Percentiles rank a stretch among this genome's conserved stretches.
Conservation (phyloP, 2,888 invertebrate species). For the Myopa testacea region DNA sequence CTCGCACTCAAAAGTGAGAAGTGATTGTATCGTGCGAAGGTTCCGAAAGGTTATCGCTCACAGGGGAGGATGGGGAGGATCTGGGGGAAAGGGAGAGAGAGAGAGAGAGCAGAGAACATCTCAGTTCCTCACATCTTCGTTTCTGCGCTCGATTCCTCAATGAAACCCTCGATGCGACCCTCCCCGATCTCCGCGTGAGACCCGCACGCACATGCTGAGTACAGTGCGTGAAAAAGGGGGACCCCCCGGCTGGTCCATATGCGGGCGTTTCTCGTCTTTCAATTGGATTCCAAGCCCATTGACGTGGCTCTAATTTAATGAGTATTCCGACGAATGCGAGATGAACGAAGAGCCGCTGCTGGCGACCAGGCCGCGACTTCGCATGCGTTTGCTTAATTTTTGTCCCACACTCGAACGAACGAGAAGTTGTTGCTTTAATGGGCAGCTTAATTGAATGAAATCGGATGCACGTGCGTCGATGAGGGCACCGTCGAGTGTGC, state of each 20-base stretch:
- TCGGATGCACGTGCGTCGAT: slow-evolving; percentile 59
- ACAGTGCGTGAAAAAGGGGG: not conserved
- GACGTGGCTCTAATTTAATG: not conserved
- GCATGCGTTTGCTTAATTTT: not conserved
- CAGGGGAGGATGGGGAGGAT: no score
- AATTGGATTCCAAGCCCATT: not conserved
- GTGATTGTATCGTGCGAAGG: not conserved
- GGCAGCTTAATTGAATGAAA: slow-evolving; percentile 56
- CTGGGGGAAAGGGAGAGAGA: no score
- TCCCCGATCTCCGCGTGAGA: not conserved
- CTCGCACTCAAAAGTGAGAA: not conserved
- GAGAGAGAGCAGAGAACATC: no score
- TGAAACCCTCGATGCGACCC: not conserved
- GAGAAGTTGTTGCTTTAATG: not conserved
- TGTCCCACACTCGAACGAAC: no score
- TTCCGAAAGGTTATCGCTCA: not conserved
- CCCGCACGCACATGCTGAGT: not conserved
- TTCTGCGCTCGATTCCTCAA: not conserved
- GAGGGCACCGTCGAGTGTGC: slow-evolving; percentile 48
- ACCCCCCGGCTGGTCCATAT: no score
- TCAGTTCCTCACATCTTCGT: not conserved
- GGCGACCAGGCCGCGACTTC: no score
- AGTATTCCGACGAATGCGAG: not conserved
- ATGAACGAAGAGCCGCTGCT: not conserved
- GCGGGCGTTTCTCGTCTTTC: not conserved